Evolutionary conservation across 2,113 vertebrate species (phyloP).

Genomic region (Galemys pyrenaicus): DNA sequence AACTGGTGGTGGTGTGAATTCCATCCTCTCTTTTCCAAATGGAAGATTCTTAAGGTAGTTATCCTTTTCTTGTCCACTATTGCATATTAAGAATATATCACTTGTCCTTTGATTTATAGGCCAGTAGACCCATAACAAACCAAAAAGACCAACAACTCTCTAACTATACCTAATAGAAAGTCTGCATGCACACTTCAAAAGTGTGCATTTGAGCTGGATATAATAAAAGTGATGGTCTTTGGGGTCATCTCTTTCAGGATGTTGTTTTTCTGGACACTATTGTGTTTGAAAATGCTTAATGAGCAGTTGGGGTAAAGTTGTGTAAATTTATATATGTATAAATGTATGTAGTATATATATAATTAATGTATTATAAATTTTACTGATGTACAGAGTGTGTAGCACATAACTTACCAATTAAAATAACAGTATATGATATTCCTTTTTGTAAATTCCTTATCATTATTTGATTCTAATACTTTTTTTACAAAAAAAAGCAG

Average conservation of each 20-base stretch:
- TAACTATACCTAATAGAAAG: background rate
- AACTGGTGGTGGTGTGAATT: background rate
- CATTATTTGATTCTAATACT: slow-evolving; percentile 4
- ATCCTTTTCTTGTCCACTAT: background rate
- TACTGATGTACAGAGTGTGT: background rate
- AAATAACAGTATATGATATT: background rate
- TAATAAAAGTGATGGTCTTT: background rate
- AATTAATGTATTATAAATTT: background rate
- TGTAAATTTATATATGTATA: background rate
- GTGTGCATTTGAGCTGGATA: background rate
- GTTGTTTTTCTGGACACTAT: background rate
- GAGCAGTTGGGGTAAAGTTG: background rate
- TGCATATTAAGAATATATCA: background rate
- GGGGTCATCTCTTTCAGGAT: background rate
- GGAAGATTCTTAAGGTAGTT: background rate
- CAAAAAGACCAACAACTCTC: background rate
- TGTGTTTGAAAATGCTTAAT: background rate
- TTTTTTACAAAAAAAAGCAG: background rate
- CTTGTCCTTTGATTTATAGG: background rate
- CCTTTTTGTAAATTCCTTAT: background rate
- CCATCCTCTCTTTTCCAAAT: background rate
- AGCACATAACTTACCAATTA: background rate
- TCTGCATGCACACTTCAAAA: background rate
- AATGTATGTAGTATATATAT: no score
- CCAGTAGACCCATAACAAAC: background rate